Evolutionary conservation across 2,113 vertebrate species (phyloP).

Genomic region (Pseudorhombus dupliciocellatus): DNA sequence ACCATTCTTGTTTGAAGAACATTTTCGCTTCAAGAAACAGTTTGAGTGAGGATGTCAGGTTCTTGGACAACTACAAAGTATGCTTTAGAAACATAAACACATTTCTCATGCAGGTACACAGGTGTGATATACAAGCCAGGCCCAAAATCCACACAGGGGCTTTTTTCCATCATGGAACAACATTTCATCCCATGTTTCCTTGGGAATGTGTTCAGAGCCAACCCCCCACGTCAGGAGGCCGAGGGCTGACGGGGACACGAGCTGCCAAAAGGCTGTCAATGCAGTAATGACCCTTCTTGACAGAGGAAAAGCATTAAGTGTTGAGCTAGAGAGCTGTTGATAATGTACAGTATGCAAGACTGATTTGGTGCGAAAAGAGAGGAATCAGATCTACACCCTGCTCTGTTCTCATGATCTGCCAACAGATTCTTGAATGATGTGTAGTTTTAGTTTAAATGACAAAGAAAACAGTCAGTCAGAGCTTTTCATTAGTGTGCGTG

Average conservation of each 20-base stretch:
- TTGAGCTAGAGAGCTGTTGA: slow-evolving; percentile 23
- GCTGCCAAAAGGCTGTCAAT: slow-evolving; percentile 53
- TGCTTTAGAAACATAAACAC: background rate
- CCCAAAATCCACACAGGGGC: background rate
- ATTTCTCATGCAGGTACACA: slow-evolving; percentile 24
- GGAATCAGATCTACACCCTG: slow-evolving; percentile 16
- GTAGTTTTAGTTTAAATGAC: background rate
- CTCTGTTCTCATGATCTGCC: background rate
- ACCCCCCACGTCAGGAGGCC: slow-evolving; percentile 9
- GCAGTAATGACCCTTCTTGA: slow-evolving; percentile 45
- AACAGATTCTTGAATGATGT: slow-evolving; percentile 5
- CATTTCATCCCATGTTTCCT: slow-evolving; percentile 45
- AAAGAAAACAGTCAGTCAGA: slow-evolving; percentile 1
- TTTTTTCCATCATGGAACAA: slow-evolving; percentile 32
- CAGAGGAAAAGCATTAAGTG: slow-evolving; percentile 38
- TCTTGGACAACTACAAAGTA: background rate
- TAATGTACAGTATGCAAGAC: slow-evolving; percentile 15
- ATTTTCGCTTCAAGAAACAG: background rate
- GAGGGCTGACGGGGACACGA: slow-evolving; percentile 31
- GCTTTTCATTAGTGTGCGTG: slow-evolving; percentile 22
- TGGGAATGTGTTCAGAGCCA: slow-evolving; percentile 48
- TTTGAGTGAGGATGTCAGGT: background rate
- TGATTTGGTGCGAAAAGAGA: slow-evolving; percentile 46
- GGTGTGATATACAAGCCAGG: slow-evolving; percentile 26
- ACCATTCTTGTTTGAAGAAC: background rate